phyloP scores from a whole-genome alignment of 2,113 vertebrate genomes.

The Gadus chalcogrammus region DNA sequence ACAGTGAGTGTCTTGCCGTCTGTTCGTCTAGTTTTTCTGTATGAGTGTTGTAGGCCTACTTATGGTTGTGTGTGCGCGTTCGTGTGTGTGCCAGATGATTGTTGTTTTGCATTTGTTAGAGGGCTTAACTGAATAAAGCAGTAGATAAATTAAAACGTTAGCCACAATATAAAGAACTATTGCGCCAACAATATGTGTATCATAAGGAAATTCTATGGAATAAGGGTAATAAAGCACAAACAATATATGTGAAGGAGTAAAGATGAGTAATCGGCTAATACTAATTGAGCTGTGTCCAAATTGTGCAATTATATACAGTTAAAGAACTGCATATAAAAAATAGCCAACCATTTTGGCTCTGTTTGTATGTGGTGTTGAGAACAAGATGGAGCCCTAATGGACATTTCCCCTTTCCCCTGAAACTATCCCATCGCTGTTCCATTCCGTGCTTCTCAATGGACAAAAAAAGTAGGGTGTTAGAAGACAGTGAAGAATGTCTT shows the following conservation, averaged over 20 bases:
- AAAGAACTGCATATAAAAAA: too few relatives aligned
- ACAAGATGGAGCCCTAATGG: constrained; percentile 43
- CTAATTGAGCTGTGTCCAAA: not conserved
- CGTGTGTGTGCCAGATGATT: not conserved
- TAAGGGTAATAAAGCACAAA: constrained; percentile 37
- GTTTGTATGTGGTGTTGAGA: constrained; percentile 43
- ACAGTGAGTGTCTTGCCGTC: too few relatives aligned
- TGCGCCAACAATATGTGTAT: not conserved
- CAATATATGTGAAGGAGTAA: constrained; percentile 36
- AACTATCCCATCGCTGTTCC: constrained; percentile 41
- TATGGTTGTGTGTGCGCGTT: not conserved
- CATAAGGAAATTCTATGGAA: not conserved
- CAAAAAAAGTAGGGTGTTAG: constrained; percentile 53
- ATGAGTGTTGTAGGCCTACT: not conserved
- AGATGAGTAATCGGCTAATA: constrained; percentile 13
- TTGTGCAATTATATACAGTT: not conserved
- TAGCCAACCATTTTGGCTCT: constrained; percentile 13
- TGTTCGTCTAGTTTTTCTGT: too few relatives aligned
- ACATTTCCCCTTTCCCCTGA: constrained; percentile 25
- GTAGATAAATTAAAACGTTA: not conserved
- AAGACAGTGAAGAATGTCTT: constrained; percentile 61
- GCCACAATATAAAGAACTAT: not conserved
- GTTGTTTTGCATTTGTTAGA: not conserved
- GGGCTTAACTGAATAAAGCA: not conserved
- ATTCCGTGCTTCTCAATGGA: constrained; percentile 44